Conservation (phyloP, 2,113 vertebrate species). For the Centropristis striata region DNA sequence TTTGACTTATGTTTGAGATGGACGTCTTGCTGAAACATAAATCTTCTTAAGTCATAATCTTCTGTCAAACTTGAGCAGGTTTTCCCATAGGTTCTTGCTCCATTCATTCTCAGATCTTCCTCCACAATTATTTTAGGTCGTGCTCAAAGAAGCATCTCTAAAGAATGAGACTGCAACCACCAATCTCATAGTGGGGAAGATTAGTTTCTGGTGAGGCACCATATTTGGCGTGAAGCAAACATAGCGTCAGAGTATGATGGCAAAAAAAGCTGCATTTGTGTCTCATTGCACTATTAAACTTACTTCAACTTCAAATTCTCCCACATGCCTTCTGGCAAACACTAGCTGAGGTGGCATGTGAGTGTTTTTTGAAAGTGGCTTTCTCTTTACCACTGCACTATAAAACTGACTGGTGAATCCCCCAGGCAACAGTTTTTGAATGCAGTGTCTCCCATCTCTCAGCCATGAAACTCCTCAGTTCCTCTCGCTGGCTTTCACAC, state of each 20-base stretch:
- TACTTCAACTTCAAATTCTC: constrained; percentile 41
- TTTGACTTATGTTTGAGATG: background rate
- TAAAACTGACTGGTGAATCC: constrained; percentile 61
- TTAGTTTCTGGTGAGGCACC: constrained; percentile 13
- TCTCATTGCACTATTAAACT: constrained; percentile 30
- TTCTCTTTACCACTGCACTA: constrained; percentile 39
- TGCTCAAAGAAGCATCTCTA: background rate
- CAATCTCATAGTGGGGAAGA: background rate
- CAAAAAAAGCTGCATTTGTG: constrained; percentile 21
- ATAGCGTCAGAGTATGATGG: constrained; percentile 2
- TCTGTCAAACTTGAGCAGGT: constrained; percentile 1
- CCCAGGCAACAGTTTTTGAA: constrained; percentile 47
- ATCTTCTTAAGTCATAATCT: background rate
- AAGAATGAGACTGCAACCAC: background rate
- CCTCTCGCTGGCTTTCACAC: constrained; percentile 35
- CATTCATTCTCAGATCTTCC: background rate
- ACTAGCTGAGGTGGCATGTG: constrained; percentile 43
- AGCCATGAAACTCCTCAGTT: constrained; percentile 19
- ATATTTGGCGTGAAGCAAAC: constrained; percentile 25
- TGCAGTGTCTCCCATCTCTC: constrained; percentile 41
- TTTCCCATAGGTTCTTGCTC: background rate
- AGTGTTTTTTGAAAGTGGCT: constrained; percentile 24
- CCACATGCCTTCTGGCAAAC: constrained; percentile 51
- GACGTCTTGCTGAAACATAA: background rate
- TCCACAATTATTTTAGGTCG: background rate